Conservation (phyloP, 1,140 invertebrate genomes). For the Drosophila tani region DNA sequence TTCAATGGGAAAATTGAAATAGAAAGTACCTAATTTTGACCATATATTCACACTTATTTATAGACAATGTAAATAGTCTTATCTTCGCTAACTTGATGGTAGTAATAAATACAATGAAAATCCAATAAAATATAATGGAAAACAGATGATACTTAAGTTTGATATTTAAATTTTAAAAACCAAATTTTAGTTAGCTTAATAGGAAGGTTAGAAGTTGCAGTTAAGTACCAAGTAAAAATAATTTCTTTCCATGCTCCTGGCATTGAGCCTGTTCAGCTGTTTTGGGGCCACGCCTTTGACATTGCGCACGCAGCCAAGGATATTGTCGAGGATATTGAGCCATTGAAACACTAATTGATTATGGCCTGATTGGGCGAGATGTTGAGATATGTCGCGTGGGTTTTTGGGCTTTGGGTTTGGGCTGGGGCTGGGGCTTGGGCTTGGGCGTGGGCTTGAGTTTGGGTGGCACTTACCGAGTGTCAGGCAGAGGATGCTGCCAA, state of each 20-base stretch:
- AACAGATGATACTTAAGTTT: too few relatives aligned
- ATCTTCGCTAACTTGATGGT: too few relatives aligned
- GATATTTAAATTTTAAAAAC: too few relatives aligned
- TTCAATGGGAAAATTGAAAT: too few relatives aligned
- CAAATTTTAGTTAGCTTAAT: background rate
- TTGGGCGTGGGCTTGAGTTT: background rate
- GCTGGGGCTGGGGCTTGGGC: background rate
- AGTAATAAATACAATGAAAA: too few relatives aligned
- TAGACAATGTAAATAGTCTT: too few relatives aligned
- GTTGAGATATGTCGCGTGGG: background rate
- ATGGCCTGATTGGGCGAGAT: slow-evolving; percentile 24
- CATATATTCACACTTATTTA: background rate
- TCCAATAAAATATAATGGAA: too few relatives aligned
- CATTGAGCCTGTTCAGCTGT: slow-evolving; percentile 6
- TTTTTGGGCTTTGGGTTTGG: background rate
- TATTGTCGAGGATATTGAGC: slow-evolving; percentile 38
- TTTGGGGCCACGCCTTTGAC: slow-evolving; percentile 30
- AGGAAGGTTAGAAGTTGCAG: too few relatives aligned
- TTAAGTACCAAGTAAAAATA: background rate
- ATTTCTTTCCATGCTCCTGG: background rate
- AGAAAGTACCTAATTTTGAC: background rate
- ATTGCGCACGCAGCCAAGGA: slow-evolving; percentile 32
- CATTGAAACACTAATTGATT: slow-evolving; percentile 42
- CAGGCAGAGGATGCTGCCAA: slow-evolving; percentile 64
- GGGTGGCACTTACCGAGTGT: slow-evolving; percentile 66